Evolutionary conservation across 2,113 vertebrate genomes (phyloP), one percentile per base, ranked within the genome.

Genomic region (Periophthalmodon schlosseri): DNA sequence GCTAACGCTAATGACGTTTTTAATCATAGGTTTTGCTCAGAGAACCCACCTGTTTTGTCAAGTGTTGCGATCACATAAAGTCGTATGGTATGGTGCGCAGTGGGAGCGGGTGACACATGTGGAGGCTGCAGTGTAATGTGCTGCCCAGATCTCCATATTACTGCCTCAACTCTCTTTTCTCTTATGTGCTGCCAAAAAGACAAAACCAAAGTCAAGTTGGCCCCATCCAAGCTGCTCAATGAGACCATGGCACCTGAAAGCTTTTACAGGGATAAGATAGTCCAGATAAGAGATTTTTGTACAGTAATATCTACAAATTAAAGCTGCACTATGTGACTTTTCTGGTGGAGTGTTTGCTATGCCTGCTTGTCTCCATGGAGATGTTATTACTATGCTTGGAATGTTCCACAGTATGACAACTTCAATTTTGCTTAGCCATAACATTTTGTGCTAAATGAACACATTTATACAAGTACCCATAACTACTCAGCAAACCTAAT

Each of bases 121-220:
- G 60, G 73, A 80, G 71, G 77, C 77, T 82, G 85, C 82, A 73
- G 58, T 15, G 12, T 80, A 77, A 90, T 77, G 77, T 82, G 81
- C 81, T 82, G 61, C 69, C 33, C 84, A 85, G 81, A 88, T 85
- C 83, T 74, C 80, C 39, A 74, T 82, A 64, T 64, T 63, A 63
- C 63, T 67, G 81, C 79, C 76, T 75, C 74, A 52, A 80, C 66
- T 77, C 83, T 89, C 85, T 77, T 57, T 58, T 72, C 85, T 92
- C 84, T 91, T 74, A 91, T 89, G 84, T 84, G 74, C 36, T 89
- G 92, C 92, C 90, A 94, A 87, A 57, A 77, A 74, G 24, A 61
- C 28, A 72, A 56, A 72, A 72, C 65, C 47, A 9, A 47, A 58
- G 69, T 49, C 2, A 20, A 70, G 54, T 81, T 13, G 66, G 73